phyloP scores from a whole-genome alignment of 2,113 vertebrate genomes.

The Pseudonaja textilis region DNA sequence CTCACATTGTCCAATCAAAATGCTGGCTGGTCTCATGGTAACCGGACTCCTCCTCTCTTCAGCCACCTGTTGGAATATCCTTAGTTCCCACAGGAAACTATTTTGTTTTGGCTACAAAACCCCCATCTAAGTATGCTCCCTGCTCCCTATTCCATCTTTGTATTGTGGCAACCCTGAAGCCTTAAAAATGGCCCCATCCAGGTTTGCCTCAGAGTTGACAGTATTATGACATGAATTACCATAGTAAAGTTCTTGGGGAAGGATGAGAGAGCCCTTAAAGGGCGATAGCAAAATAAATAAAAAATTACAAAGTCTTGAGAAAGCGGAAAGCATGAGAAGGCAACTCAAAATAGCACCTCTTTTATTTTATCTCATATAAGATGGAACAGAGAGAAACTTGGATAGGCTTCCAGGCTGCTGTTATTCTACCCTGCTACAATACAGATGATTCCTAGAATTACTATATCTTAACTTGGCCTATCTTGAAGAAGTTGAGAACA shows the following conservation, averaged over 20 bases:
- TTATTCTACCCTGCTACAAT: background rate
- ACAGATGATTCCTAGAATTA: background rate
- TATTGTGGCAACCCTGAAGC: too few species aligned
- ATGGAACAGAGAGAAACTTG: background rate
- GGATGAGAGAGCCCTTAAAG: background rate
- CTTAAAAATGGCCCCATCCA: too few species aligned
- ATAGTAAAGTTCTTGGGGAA: background rate
- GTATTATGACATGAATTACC: background rate
- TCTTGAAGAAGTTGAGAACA: background rate
- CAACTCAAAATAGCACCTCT: background rate
- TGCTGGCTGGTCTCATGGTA: too few species aligned
- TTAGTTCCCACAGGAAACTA: too few species aligned
- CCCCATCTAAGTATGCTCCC: too few species aligned
- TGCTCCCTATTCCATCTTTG: too few species aligned
- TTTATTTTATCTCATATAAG: background rate
- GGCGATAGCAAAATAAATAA: background rate
- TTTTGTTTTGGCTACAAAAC: too few species aligned
- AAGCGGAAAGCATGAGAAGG: background rate
- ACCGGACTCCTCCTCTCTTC: too few species aligned
- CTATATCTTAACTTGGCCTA: background rate
- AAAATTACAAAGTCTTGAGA: background rate
- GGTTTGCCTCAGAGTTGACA: too few species aligned
- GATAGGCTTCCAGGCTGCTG: background rate
- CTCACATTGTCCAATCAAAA: too few species aligned
- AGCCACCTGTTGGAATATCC: too few species aligned